Percentiles rank a stretch among this genome's conserved stretches.
Conservation (phyloP, 2,113 vertebrate species). For the Pelodiscus sinensis region DNA sequence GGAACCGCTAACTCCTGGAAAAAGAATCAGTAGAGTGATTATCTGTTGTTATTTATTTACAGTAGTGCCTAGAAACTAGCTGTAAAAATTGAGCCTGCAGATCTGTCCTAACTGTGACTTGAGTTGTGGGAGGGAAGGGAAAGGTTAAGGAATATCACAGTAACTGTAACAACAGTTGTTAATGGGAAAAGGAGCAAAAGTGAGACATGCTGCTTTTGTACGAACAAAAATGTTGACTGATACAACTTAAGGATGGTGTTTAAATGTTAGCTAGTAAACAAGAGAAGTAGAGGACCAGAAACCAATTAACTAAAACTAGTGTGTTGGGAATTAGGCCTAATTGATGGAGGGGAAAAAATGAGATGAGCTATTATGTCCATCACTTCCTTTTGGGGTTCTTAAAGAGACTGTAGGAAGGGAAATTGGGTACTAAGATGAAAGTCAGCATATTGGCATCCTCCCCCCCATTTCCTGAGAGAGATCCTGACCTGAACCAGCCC, state of each 20-base stretch:
- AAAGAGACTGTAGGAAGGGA: background rate
- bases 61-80: background rate
- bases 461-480: background rate
- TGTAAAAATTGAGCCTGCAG: background rate
- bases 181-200: background rate
- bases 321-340: background rate
- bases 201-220: background rate
- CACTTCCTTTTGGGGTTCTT: background rate
- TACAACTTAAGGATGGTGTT: too few species aligned
- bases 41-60: background rate
- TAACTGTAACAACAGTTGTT: background rate
- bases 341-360: background rate
- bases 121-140: background rate
- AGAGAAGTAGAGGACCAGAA: background rate
- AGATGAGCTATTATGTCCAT: background rate
- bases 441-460: background rate
- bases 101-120: background rate
- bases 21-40: slow-evolving; percentile 28
- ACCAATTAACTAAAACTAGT: background rate
- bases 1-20: slow-evolving; percentile 85
- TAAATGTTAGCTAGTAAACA: background rate
- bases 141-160: background rate
- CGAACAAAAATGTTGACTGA: background rate
- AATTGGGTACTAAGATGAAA: background rate
- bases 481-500: background rate